Base-by-base conservation (phyloP, 2,113 vertebrate genomes). In the Barnardius zonarius region DNA sequence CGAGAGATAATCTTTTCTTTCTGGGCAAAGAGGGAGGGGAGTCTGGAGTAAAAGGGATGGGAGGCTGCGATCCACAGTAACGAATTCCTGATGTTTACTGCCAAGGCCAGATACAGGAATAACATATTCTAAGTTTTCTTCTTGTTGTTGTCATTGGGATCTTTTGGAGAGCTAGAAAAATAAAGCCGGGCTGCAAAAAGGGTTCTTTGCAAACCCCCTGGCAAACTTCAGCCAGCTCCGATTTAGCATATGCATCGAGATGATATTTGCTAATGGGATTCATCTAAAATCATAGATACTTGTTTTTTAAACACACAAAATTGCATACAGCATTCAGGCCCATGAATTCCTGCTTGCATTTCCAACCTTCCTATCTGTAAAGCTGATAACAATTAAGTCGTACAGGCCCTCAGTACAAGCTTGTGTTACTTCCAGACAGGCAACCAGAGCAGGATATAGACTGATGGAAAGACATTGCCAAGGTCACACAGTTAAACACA, bases 1-100 rank as follows among this genome's bases (percentile, higher is more conserved):
- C 96, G 46, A 81, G 88, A 92, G 95, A 97, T 93, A 86, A 89
- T 96, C 94, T 95, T 78, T 59, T 90, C 94, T 93, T 93, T 94
- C 89, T 70, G 64, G 66, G 80, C 63, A 86, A 59, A 13, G 3
- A 37, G 86, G 72, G 82, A 85, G 76, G 86, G 75, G n/a, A 82
- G 88, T 22, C 74, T 0, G 1, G 31, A 86, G 64, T 9, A 61
- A 20, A 72, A 44, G 55, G 74, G 84, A 90, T 7, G 54, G 3
- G 8, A 82, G 55, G 48, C 62, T 51, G 48, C 3, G 1, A 51
- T n/a, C 39, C 80, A 27, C 27, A 33, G 33, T 46, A 78, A 96
- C 96, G 97, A 97, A 95, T 63, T 73, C 86, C 92, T 93, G 72
- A 92, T 80, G 61, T 69, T 63, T 54, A 52, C 13, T 92, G 96